These are phyloP conservation scores for Nilaparvata lugens DNA, from an alignment of 1,140 invertebrate genomes.

Conservation along the genomic window DNA sequence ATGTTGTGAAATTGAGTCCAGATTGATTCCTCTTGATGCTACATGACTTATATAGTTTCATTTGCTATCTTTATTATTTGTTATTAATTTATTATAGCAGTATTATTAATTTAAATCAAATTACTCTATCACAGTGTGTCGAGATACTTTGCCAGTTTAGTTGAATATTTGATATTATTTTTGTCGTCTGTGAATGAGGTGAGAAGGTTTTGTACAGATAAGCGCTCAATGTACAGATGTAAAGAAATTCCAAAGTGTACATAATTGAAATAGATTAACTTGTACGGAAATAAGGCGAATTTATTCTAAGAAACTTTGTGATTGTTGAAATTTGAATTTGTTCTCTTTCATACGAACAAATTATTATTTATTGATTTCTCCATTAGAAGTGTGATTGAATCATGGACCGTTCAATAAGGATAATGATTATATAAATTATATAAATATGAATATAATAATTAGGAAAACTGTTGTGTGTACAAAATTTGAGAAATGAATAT, in stretches of 20 bases:
- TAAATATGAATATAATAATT: too few species aligned
- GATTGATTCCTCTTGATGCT: too few species aligned
- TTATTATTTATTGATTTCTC: neutral
- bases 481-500: neutral
- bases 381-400: neutral
- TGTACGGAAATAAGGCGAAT: neutral
- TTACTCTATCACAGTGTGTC: neutral
- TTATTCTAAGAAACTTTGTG: too few species aligned
- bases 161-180: neutral
- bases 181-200: neutral
- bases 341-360: neutral
- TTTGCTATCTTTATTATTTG: too few species aligned
- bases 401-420: neutral
- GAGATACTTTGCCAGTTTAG: neutral
- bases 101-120: constrained; percentile 4
- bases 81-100: neutral
- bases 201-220: constrained; percentile 1
- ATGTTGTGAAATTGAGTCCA: too few species aligned
- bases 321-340: neutral
- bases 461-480: constrained; percentile 1
- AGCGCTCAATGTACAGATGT: constrained; percentile 4
- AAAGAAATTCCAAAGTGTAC: constrained; percentile 1
- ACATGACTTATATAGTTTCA: too few species aligned
- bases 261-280: neutral
- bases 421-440: neutral